phyloP scores from a whole-genome alignment of 2,797 vertebrate species.

The Mycteria americana region DNA sequence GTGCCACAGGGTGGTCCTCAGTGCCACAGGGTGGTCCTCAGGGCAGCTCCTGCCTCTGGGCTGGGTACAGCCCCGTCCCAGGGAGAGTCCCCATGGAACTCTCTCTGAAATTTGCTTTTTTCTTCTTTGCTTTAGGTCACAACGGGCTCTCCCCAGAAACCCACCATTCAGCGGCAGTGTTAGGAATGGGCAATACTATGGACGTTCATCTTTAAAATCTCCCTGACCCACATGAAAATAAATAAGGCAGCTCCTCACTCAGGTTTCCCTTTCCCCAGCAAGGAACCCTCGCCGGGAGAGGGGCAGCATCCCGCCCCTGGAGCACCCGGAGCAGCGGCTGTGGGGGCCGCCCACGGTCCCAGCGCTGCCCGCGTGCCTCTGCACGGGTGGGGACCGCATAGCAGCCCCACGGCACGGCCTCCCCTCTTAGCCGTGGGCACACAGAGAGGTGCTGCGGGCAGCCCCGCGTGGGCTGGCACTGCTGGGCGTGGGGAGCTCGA shows the following conservation, averaged over 20 bases:
- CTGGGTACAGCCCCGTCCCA: neutral
- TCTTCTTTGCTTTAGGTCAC: neutral
- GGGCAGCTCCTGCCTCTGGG: neutral
- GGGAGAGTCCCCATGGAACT: rapidly evolving
- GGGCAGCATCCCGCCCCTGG: rapidly evolving
- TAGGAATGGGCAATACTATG: neutral
- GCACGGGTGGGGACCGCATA: rapidly evolving
- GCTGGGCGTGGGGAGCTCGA: neutral
- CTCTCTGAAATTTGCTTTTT: neutral
- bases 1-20: neutral
- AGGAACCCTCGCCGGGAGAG: rapidly evolving
- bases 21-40: neutral
- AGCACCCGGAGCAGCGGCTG: neutral
- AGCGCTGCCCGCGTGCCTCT: neutral
- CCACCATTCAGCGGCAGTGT: neutral
- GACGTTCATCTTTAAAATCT: neutral
- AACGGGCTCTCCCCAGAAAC: neutral
- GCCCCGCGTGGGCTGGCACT: neutral
- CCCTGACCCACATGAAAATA: neutral
- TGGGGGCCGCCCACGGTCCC: neutral
- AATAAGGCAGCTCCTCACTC: neutral
- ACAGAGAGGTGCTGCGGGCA: neutral
- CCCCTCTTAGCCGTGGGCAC: rapidly evolving
- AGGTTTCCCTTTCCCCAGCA: neutral
- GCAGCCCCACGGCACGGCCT: neutral